These are phyloP conservation scores for Paramacrobiotus metropolitanus DNA, from an alignment of 1,140 invertebrate genomes.

Conservation along the genomic window DNA sequence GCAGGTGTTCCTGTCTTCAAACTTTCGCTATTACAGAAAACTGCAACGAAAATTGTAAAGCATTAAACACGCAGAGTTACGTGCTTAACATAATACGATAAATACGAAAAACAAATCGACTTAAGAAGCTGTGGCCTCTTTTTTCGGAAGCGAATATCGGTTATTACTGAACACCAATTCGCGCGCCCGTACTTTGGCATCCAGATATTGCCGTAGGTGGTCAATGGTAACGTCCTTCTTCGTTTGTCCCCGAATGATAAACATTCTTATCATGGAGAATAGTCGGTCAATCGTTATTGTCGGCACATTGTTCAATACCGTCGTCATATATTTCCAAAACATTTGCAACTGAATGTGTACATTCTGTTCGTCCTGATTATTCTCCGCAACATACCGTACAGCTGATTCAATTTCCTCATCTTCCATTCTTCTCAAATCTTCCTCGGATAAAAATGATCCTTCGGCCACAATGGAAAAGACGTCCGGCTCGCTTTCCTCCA, in stretches of 20 bases:
- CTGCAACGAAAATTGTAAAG: no score
- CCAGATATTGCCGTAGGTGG: background rate
- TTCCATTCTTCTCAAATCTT: background rate
- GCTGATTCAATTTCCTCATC: constrained; percentile 3
- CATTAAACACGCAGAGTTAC: no score
- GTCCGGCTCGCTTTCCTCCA: background rate
- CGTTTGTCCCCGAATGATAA: background rate
- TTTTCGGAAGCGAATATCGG: constrained; percentile 3
- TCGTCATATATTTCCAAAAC: constrained; percentile 2
- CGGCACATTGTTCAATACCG: background rate
- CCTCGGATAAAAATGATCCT: background rate
- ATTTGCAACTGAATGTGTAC: background rate
- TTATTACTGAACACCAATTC: background rate
- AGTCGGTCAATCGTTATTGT: background rate
- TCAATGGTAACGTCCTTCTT: background rate
- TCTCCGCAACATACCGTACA: background rate
- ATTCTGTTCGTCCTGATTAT: background rate
- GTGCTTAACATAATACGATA: no score
- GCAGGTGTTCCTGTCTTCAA: no score
- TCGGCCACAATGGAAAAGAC: background rate
- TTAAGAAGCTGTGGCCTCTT: constrained; percentile 10
- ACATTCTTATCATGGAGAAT: background rate
- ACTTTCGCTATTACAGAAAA: no score
- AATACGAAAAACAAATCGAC: no score
- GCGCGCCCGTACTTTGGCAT: background rate